Evolutionary conservation across 2,888 invertebrate species (phyloP), one percentile per base, ranked within the genome.

Genomic region (Nineta flava): DNA sequence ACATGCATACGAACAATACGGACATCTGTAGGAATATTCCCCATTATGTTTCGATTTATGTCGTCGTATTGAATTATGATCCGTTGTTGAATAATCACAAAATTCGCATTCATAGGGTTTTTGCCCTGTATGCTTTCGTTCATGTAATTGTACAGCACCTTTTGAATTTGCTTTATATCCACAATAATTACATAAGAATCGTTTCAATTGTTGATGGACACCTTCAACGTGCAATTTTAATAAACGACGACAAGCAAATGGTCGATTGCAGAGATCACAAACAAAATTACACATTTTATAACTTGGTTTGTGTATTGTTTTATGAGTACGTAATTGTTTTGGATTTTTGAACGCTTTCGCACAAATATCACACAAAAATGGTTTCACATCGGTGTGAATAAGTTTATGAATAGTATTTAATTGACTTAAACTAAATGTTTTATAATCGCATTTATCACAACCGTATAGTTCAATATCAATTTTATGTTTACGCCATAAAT

Each of bases 31-130:
- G 1, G 78, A 77, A 57, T 77, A 79, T 46, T 79, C 75, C 13
- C 85, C 84, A 6, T 82, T 76, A 63, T 91, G 90, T 10, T 77
- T 72, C 66, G 81, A 77, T 58, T 82, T 81, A 65, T 91, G 91
- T 2, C 88, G 73, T 19, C 88, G 71, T 55, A 88, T 70, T 0
- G 87, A 80, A 64, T 88, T 90, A 65, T 87, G 87, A 62, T 90
- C 88, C 2, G 81, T 75, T 4, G 85, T 79, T 40, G 77, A 69
- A 62, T 84, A 87, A 4, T 70, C 69, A 63, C 91, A 91, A 46
- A 73, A 66, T 34, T 79, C 74, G 62, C 91, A 91, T 38, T 77
- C 73, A 64, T 83, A 87, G 0, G 87, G 84, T 61, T 84, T 85
- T 60, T 83, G 83, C 43, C 83, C 80, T 78, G 64, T 35, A 64